Evolutionary conservation across 2,113 vertebrate genomes (phyloP).

Genomic region (Prunella himalayana): DNA sequence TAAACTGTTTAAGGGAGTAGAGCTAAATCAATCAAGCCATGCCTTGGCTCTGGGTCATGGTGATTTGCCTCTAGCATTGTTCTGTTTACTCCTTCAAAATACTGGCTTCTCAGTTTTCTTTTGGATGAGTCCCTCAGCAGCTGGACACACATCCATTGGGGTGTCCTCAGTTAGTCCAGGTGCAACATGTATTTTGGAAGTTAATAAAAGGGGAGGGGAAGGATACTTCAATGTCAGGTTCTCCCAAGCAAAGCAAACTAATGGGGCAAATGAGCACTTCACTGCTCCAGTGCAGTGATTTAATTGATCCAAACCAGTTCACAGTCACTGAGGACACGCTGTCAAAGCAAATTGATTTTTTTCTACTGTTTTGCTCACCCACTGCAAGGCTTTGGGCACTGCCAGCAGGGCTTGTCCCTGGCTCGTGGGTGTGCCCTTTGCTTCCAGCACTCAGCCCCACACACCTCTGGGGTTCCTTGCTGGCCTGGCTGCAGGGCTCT

Average conservation of each 20-base stretch:
- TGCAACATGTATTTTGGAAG: not conserved
- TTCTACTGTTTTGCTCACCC: not conserved
- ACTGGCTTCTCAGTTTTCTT: not conserved
- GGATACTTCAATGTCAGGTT: fast-evolving
- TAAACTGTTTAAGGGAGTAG: not conserved
- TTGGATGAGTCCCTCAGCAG: not conserved
- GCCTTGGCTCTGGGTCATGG: not conserved
- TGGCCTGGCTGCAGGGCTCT: not conserved
- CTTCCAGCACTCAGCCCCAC: not conserved
- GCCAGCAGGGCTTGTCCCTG: not conserved
- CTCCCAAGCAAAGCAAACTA: not conserved
- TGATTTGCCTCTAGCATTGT: not conserved
- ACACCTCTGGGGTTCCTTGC: fast-evolving
- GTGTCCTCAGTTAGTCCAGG: not conserved
- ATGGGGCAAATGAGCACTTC: not conserved
- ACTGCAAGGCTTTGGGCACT: not conserved
- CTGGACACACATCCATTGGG: fast-evolving
- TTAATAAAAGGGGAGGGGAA: not conserved
- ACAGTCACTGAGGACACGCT: not conserved
- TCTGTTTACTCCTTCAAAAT: not conserved
- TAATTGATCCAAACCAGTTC: not conserved
- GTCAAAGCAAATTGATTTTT: not conserved
- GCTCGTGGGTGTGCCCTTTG: fast-evolving
- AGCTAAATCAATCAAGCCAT: not conserved
- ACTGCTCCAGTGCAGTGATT: not conserved